phyloP scores from a whole-genome alignment of 2,797 vertebrate genomes.

The Trichosurus vulpecula region DNA sequence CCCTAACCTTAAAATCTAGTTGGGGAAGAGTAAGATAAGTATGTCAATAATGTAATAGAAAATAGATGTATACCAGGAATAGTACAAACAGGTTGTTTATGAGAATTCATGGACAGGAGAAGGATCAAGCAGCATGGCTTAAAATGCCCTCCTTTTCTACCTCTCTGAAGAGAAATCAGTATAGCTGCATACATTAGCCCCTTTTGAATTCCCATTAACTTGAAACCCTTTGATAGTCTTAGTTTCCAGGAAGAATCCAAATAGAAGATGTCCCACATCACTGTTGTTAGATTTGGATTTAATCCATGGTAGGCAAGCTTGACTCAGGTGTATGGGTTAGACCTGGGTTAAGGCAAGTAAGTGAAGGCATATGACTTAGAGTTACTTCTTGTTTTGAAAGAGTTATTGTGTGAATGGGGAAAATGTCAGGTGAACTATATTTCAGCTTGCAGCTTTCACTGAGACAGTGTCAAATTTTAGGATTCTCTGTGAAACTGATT shows the following conservation, averaged over 20 bases:
- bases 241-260: conserved; percentile 36
- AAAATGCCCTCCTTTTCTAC: background rate
- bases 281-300: conserved; percentile 36
- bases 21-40: background rate
- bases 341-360: background rate
- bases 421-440: conserved; percentile 2
- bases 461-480: background rate
- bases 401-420: background rate
- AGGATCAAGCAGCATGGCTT: background rate
- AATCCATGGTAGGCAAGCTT: background rate
- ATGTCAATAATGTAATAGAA: background rate
- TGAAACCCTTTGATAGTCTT: conserved; percentile 39
- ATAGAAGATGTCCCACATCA: conserved; percentile 2
- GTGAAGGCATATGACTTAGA: background rate
- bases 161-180: background rate
- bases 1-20: conserved; percentile 2
- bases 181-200: background rate
- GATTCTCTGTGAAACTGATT: conserved; percentile 56
- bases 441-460: conserved; percentile 21
- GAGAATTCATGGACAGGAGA: background rate
- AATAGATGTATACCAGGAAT: background rate
- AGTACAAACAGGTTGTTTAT: background rate
- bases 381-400: conserved; percentile 24
- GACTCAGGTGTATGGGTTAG: background rate
- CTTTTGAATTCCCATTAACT: conserved; percentile 43